These are phyloP conservation scores for Eupsittula cactorum DNA, from an alignment of 2,113 vertebrate species.

Conservation along the genomic window DNA sequence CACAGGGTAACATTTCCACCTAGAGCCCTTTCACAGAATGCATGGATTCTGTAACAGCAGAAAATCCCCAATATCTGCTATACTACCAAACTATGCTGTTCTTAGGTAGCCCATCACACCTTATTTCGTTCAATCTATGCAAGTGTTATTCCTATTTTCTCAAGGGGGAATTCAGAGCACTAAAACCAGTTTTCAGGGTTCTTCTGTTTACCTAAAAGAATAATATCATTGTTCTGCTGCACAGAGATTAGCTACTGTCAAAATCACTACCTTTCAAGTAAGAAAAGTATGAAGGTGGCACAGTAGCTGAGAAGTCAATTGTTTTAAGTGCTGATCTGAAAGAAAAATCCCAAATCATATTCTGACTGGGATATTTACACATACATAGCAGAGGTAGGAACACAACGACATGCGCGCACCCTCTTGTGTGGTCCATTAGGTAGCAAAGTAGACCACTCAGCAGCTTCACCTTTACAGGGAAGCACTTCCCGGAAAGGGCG, in stretches of 20 bases:
- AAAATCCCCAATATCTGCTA: slow-evolving; percentile 22
- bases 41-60: slow-evolving; percentile 59
- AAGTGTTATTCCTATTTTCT: slow-evolving; percentile 11
- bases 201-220: neutral
- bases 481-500: slow-evolving; percentile 36
- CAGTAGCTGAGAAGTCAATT: neutral
- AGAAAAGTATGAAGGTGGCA: neutral
- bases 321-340: neutral
- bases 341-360: neutral
- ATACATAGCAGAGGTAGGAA: neutral
- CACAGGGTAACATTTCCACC: slow-evolving; percentile 74
- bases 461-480: neutral
- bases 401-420: rapidly evolving
- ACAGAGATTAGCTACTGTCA: neutral
- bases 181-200: neutral
- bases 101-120: neutral
- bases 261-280: slow-evolving; percentile 25
- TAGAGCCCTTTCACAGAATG: slow-evolving; percentile 73
- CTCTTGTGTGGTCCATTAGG: neutral
- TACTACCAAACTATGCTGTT: neutral
- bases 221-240: neutral
- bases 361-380: neutral
- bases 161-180: slow-evolving; percentile 35
- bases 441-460: neutral
- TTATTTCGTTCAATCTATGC: neutral